Percentiles rank a stretch among this genome's conserved stretches.
These are phyloP conservation scores for Tribolium freemani DNA, from an alignment of 2,888 invertebrate genomes.

Conservation along the genomic window DNA sequence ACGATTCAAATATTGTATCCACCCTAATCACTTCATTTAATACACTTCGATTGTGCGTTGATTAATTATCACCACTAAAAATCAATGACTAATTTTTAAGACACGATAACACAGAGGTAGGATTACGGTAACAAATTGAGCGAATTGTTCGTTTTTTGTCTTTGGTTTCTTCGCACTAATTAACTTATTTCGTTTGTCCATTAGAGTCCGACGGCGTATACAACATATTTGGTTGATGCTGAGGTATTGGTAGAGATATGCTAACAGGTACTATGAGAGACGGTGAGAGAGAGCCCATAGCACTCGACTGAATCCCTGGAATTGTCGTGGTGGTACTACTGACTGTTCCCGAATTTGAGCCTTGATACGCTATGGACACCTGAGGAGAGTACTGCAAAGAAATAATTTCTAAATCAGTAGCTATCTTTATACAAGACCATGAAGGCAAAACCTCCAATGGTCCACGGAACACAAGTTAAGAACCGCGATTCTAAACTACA, in stretches of 20 bases:
- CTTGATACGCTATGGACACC: constrained; percentile 58
- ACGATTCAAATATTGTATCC: too few relatives aligned
- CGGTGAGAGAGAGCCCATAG: constrained; percentile 53
- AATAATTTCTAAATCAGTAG: not conserved
- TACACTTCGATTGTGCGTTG: too few relatives aligned
- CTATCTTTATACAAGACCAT: too few relatives aligned
- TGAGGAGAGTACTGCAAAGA: constrained; percentile 36
- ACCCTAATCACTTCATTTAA: not conserved
- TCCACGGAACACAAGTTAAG: too few relatives aligned
- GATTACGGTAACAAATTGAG: constrained; percentile 25
- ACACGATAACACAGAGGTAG: not conserved
- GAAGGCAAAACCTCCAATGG: too few relatives aligned
- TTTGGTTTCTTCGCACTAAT: constrained; percentile 22
- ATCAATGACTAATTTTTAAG: not conserved
- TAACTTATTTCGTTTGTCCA: constrained; percentile 50
- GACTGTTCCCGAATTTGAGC: constrained; percentile 59
- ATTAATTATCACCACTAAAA: too few relatives aligned
- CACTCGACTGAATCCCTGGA: constrained; percentile 49
- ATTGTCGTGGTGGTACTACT: constrained; percentile 64
- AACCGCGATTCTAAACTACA: too few relatives aligned
- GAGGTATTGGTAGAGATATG: constrained; percentile 54
- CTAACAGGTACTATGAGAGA: constrained; percentile 59
- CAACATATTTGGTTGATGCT: constrained; percentile 51
- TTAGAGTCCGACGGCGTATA: constrained; percentile 58
- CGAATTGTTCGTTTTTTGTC: constrained; percentile 11